Base-by-base conservation (phyloP, 2,797 vertebrate species). In the Tachyglossus aculeatus region DNA sequence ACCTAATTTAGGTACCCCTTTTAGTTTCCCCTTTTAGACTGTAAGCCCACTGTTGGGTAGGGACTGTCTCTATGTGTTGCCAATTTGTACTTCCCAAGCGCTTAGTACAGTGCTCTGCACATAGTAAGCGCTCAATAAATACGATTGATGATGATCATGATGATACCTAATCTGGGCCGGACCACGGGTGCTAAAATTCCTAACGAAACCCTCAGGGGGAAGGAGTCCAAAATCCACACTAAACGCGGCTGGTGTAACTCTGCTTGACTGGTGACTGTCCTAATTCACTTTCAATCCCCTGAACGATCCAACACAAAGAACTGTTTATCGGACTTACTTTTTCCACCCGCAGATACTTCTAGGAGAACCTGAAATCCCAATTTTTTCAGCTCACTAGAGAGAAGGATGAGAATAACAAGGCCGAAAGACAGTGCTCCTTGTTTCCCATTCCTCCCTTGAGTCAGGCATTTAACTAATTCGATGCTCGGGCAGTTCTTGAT, bases 331-430 rank as follows among this genome's bases (percentile, higher is more conserved):
- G 40, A 37, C 77, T 83, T 73, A 93, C 87, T 86, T 88, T 27
- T 79, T 36, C 86, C 90, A 24, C 50, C 73, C 33, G 61, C 77
- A 65, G 78, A 18, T 27, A 93, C 69, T 61, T 89, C 64, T 64
- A 94, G 85, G 84, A 96, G 77, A 18, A 96, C 84, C 56, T 86
- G 88, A 60, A 94, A 74, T 4, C 51, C 84, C 41, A 83, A 31
- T 5, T 84, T 78, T 70, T 83, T 82, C 53, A 78, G 85, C 78
- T 89, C 61, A 4, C 60, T 43, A 72, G 72, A 81, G 43, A 88
- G 70, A 29, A 96, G 86, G 43, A 81, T n/a, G 43, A 84, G 79
- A 38, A 90, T 53, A 33, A 72, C 73, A 55, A 79, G 79, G 7
- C 90, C 86, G 36, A 90, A 58, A 18, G 94, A 90, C 70, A 93